Percentiles rank a stretch among this genome's conserved stretches.
These are phyloP conservation scores for Nesogale talazaci DNA, from an alignment of 2,113 vertebrate genomes.

Conservation along the genomic window DNA sequence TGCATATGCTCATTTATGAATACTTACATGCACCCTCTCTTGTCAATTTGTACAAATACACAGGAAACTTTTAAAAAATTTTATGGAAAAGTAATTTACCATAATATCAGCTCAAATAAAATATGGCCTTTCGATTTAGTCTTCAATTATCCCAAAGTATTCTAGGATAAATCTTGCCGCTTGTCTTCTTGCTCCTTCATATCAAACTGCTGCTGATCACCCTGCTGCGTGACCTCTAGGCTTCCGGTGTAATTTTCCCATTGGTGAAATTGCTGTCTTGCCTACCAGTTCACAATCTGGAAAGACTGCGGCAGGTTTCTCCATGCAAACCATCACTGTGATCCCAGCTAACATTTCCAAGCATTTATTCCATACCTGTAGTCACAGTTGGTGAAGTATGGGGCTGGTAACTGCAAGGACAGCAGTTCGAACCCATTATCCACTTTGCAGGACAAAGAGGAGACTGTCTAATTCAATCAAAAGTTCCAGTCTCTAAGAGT, in stretches of 20 bases:
- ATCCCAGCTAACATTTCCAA: background rate
- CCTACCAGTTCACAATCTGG: background rate
- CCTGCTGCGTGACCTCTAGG: no score
- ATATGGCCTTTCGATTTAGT: background rate
- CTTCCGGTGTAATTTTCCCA: background rate
- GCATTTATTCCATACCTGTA: background rate
- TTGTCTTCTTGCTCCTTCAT: background rate
- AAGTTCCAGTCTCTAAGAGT: no score
- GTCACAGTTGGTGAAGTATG: background rate
- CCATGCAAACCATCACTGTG: background rate
- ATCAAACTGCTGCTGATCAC: no score
- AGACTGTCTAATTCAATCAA: no score
- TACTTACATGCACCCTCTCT: background rate
- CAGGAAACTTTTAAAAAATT: background rate
- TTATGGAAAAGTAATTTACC: background rate
- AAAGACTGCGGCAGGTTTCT: background rate
- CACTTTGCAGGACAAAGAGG: no score
- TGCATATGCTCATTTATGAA: background rate
- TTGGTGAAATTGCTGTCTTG: background rate
- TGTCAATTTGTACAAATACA: background rate
- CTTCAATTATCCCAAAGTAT: background rate
- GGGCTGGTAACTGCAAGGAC: no score
- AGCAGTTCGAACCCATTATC: no score
- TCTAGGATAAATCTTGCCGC: background rate
- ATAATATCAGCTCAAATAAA: background rate